Evolutionary conservation across 30 jellyfish, hydroid and myxozoan genomes (phyloP).

Genomic region (Haliclystus octoradiatus): DNA sequence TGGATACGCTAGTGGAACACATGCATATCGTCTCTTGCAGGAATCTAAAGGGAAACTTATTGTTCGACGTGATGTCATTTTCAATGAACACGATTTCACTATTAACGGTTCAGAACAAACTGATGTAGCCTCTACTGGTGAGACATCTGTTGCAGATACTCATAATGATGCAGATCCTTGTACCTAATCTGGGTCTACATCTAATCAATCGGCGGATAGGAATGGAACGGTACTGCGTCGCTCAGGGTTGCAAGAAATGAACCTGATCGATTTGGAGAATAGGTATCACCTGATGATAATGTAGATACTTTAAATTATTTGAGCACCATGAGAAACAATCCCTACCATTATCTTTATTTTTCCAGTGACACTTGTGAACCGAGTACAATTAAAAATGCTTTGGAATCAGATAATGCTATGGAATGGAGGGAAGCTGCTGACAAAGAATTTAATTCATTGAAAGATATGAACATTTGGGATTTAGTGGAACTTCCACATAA

Average conservation of each 20-base stretch:
- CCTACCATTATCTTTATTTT: too few relatives aligned
- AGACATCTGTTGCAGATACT: not conserved
- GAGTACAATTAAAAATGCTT: not conserved
- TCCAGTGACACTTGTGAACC: not conserved
- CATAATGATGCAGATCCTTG: not conserved
- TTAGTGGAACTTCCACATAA: too few relatives aligned
- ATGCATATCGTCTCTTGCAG: constrained; percentile 19
- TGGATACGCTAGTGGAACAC: constrained; percentile 11
- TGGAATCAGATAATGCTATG: not conserved
- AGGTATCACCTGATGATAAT: constrained; percentile 13
- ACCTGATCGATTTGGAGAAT: constrained; percentile 19
- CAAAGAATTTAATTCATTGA: too few relatives aligned
- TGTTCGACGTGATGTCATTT: constrained; percentile 9
- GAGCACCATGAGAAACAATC: too few relatives aligned
- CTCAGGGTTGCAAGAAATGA: constrained; percentile 1
- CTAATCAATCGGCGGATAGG: not conserved
- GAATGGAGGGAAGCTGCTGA: not conserved
- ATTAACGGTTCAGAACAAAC: too few relatives aligned
- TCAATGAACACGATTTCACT: not conserved
- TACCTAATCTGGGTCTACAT: not conserved
- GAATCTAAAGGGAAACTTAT: constrained; percentile 3
- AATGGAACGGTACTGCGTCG: not conserved
- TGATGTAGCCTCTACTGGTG: too few relatives aligned
- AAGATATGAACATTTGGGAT: too few relatives aligned
- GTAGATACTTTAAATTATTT: constrained; percentile 10